Evolutionary conservation across 1,140 invertebrate genomes (phyloP).

Genomic region (Papilio machaon): DNA sequence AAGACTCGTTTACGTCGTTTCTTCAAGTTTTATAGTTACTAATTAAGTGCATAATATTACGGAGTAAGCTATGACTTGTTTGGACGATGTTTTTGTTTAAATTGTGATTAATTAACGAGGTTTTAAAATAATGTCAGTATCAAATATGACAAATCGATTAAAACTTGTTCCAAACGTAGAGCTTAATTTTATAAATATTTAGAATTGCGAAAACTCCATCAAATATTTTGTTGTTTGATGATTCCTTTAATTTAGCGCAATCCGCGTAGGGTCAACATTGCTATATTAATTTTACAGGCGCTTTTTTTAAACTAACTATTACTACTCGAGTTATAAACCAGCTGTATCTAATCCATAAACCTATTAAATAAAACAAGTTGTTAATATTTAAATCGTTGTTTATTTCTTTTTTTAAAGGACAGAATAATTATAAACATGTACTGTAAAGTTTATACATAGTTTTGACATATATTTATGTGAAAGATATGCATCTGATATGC

Average conservation of each 20-base stretch:
- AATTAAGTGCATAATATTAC: not conserved
- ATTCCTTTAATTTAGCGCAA: too few relatives aligned
- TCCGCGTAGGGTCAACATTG: not conserved
- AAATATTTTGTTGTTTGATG: too few relatives aligned
- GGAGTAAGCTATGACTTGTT: not conserved
- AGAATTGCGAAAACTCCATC: too few relatives aligned
- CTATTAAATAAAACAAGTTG: not conserved
- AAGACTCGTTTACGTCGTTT: not conserved
- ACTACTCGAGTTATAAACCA: too few relatives aligned
- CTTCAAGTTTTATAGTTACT: not conserved
- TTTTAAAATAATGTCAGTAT: not conserved
- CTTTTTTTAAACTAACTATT: not conserved
- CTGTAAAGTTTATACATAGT: not conserved
- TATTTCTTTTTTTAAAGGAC: not conserved
- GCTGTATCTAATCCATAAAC: too few relatives aligned
- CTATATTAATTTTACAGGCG: slow-evolving; percentile 10
- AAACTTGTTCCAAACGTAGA: too few relatives aligned
- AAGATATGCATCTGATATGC: not conserved
- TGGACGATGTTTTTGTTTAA: not conserved
- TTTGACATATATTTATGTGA: not conserved
- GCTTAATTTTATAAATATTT: too few relatives aligned
- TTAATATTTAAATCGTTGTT: slow-evolving; percentile 17
- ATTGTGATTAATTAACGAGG: not conserved
- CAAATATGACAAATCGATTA: too few relatives aligned
- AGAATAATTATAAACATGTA: not conserved